These are phyloP conservation scores for Abscondita cerata DNA, from an alignment of 2,888 invertebrate genomes.

Conservation along the genomic window DNA sequence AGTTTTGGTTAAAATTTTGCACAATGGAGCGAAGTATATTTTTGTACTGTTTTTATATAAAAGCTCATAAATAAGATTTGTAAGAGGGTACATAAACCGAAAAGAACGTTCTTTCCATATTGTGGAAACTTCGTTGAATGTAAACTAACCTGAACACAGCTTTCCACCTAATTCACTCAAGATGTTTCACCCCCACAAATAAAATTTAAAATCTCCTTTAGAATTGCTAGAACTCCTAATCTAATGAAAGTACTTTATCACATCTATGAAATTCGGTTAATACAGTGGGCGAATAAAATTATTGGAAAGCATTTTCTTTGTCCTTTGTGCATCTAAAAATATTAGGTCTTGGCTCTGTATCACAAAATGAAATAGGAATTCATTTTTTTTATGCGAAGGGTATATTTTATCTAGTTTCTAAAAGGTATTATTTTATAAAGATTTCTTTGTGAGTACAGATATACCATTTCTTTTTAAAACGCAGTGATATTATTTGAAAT, in stretches of 20 bases:
- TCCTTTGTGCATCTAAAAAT: constrained; percentile 9
- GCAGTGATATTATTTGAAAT: constrained; percentile 15
- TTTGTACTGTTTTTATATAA: constrained; percentile 2
- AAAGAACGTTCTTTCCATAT: constrained; percentile 42
- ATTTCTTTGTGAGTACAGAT: constrained; percentile 12
- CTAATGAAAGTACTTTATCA: constrained; percentile 42
- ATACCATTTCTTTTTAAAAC: constrained; percentile 15
- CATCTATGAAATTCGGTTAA: constrained; percentile 36
- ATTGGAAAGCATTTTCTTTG: constrained; percentile 27
- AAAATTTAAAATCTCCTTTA: constrained; percentile 39
- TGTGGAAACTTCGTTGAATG: constrained; percentile 42
- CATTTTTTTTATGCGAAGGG: constrained; percentile 14
- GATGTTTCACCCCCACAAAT: constrained; percentile 33
- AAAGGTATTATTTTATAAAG: constrained; percentile 9
- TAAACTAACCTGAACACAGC: constrained; percentile 38
- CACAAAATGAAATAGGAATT: constrained; percentile 25
- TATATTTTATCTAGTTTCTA: constrained; percentile 16
- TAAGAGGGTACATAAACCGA: constrained; percentile 44
- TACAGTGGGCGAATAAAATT: constrained; percentile 34
- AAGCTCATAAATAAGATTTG: constrained; percentile 51
- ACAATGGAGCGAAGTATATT: too few species aligned
- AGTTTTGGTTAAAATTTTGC: too few species aligned
- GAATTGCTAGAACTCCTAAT: constrained; percentile 35
- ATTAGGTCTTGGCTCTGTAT: constrained; percentile 18
- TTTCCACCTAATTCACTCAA: constrained; percentile 43